Evolutionary conservation across 2,888 invertebrate species (phyloP).

Genomic region (Yponomeuta cagnagella): DNA sequence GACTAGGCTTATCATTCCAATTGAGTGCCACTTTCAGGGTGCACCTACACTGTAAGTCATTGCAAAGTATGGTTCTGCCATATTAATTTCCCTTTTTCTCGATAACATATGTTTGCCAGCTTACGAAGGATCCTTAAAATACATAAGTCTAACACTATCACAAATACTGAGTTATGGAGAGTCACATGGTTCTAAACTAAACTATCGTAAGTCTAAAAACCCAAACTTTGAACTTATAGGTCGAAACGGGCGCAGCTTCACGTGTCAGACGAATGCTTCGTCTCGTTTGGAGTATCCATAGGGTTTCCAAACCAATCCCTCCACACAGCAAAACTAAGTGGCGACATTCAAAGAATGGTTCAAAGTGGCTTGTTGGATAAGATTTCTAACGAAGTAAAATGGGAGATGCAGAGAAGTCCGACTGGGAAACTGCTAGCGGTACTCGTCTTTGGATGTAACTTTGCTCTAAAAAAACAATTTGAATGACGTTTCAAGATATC

Average conservation of each 20-base stretch:
- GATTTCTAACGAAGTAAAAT: constrained; percentile 81
- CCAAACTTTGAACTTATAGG: constrained; percentile 1
- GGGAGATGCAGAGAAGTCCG: constrained; percentile 80
- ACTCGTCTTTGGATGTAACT: constrained; percentile 12
- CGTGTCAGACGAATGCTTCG: constrained; percentile 84
- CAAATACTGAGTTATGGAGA: too few relatives aligned
- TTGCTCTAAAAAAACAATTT: too few relatives aligned
- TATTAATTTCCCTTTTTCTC: too few relatives aligned
- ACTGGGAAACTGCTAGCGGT: constrained; percentile 80
- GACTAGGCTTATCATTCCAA: too few relatives aligned
- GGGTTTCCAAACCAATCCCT: constrained; percentile 79
- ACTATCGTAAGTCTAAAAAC: not conserved
- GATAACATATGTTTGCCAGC: too few relatives aligned
- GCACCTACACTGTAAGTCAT: too few relatives aligned
- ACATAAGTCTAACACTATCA: too few relatives aligned
- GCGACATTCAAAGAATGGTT: constrained; percentile 76
- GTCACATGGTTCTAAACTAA: too few relatives aligned
- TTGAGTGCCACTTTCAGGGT: too few relatives aligned
- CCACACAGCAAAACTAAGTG: constrained; percentile 77
- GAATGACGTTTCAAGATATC: too few relatives aligned
- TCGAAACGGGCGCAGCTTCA: constrained; percentile 80
- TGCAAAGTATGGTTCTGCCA: too few relatives aligned
- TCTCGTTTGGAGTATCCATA: constrained; percentile 81
- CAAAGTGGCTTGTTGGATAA: constrained; percentile 82
- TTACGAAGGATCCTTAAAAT: too few relatives aligned